Percentiles rank a stretch among this genome's conserved stretches.
phyloP scores from a whole-genome alignment of 2,888 invertebrate species.

The Eurytoma adleriae region DNA sequence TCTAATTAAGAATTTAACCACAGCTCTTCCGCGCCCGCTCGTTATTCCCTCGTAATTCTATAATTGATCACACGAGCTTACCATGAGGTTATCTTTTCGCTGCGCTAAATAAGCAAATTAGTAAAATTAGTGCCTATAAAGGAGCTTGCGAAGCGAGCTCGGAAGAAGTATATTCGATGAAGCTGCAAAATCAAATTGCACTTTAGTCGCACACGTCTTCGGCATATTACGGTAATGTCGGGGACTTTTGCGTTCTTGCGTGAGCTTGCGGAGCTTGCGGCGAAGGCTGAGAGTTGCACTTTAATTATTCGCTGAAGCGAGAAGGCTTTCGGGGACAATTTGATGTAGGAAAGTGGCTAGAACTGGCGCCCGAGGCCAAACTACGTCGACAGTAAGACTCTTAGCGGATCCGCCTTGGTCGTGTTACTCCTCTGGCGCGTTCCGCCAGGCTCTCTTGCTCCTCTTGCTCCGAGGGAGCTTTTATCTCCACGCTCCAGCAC shows the following conservation, averaged over 20 bases:
- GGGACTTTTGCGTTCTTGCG: neutral
- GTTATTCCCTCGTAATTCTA: too few relatives aligned
- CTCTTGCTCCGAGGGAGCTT: slow-evolving; percentile 21
- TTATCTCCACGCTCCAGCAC: slow-evolving; percentile 18
- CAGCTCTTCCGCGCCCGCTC: too few relatives aligned
- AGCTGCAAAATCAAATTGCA: too few relatives aligned
- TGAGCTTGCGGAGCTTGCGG: neutral
- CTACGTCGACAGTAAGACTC: slow-evolving; percentile 48
- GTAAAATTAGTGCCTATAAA: too few relatives aligned
- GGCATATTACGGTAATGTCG: slow-evolving; percentile 1
- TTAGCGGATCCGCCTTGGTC: slow-evolving; percentile 55
- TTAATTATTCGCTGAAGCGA: slow-evolving; percentile 52
- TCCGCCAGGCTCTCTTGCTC: neutral
- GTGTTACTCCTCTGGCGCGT: slow-evolving; percentile 38
- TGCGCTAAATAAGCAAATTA: too few relatives aligned
- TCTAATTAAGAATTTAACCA: too few relatives aligned
- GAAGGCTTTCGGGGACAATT: slow-evolving; percentile 43
- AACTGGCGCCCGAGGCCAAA: neutral
- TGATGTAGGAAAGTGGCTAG: slow-evolving; percentile 39
- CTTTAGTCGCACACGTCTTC: too few relatives aligned
- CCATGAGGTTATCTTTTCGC: too few relatives aligned
- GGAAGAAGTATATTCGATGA: too few relatives aligned
- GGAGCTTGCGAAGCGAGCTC: too few relatives aligned
- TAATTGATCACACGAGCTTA: too few relatives aligned
- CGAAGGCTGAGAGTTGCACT: slow-evolving; percentile 12